phyloP scores from a whole-genome alignment of 2,113 vertebrate species.

The Loxodonta africana region DNA sequence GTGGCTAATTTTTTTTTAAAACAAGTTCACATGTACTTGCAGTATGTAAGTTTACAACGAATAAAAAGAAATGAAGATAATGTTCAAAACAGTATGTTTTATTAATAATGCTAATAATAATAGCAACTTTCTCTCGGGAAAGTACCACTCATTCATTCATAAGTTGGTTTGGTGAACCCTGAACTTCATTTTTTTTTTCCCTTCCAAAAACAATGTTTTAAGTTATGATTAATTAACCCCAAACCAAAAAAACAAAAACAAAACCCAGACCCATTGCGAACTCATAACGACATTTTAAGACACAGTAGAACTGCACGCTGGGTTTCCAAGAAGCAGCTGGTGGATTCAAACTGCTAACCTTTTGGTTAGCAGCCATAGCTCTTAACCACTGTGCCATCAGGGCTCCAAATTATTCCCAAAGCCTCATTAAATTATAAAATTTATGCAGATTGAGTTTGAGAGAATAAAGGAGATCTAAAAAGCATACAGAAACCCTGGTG shows the following conservation, averaged over 20 bases:
- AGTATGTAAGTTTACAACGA: background rate
- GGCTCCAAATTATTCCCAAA: background rate
- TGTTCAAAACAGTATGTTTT: background rate
- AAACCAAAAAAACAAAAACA: background rate
- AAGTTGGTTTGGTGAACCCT: background rate
- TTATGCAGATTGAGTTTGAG: background rate
- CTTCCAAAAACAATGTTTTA: background rate
- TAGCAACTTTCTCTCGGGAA: background rate
- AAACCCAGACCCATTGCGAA: too few relatives aligned
- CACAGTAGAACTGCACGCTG: too few relatives aligned
- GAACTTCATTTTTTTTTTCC: conserved; percentile 39
- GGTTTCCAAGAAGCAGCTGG: too few relatives aligned
- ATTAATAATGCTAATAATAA: background rate
- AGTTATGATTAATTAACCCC: background rate
- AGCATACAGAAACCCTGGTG: background rate
- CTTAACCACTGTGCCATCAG: too few relatives aligned
- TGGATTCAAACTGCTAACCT: too few relatives aligned
- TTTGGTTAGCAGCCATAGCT: too few relatives aligned
- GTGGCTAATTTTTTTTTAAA: background rate
- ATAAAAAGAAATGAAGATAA: background rate
- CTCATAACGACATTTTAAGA: too few relatives aligned
- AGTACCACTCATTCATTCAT: background rate
- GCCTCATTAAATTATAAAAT: background rate
- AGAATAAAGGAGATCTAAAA: background rate
- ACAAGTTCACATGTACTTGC: background rate